Evolutionary conservation across 1,140 invertebrate genomes (phyloP), one percentile per base, ranked within the genome.

Genomic region (Spodoptera frugiperda): DNA sequence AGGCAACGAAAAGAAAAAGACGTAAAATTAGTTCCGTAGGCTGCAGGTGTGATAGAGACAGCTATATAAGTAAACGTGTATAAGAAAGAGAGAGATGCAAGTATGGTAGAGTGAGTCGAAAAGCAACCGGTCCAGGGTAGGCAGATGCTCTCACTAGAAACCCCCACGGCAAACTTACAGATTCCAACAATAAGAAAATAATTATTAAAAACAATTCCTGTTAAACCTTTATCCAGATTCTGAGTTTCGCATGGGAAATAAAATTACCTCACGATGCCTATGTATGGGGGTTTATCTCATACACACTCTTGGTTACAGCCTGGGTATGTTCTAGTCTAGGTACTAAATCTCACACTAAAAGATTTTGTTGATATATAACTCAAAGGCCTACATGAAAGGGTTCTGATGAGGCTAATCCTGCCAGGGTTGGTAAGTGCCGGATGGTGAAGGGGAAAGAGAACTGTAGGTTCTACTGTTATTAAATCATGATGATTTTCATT

Each of bases 1-100:
- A 90, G 87, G 78, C 82, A 89, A 89, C 83, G 82, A 87, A 79
- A 88, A 89, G 94, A 94, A 93, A 94, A 92, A 95, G 91, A 94
- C 89, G 89, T 93, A 94, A 94, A 95, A 95, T 95, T 94, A 94
- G 94, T 94, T 94, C 89, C 92, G 88, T 92, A 88, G 90, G 77
- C 83, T 78, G 78, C 76, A 68, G 53, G 91, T 86, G 85, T 51
- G 84, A 92, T 65, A 51, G 85, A 84, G 88, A 88, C 12, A 70
- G 82, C 57, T 6, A 25, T 77, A 88, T 76, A 14, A 21, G 15
- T 21, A 55, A 76, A 79, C 17, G 25, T 48, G 25, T 46, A 39
- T 82, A 79, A 81, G 93, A 88, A 87, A 86, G 90, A 94, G 87
- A 92, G 93, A 90, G 94, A 94, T 83, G 84, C 85, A 82, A 84